Base-by-base conservation (phyloP, 2,888 invertebrate genomes). In the Caradrina kadenii region DNA sequence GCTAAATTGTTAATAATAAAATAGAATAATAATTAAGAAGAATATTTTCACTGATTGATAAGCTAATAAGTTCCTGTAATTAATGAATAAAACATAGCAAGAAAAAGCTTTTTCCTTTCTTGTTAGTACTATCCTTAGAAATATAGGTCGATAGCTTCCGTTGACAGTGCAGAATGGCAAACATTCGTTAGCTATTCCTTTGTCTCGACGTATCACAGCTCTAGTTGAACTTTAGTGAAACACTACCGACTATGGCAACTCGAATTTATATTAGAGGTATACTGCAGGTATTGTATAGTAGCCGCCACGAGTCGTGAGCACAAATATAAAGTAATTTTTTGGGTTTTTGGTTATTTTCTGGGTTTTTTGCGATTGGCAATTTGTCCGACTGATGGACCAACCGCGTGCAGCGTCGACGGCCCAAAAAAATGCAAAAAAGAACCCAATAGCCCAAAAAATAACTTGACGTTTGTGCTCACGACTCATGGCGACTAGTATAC, bases 151-250 rank as follows among this genome's bases (percentile, higher is more conserved):
- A 84, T 84, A 85, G 82, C 75, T 86, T 68, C 75, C 79, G 82
- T 81, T 82, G 85, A 82, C 87, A 86, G 76, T 81, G 72, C 72
- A 73, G 83, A 84, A 86, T 84, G 76, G 88, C 86, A 90, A 90
- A 89, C 88, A 90, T 88, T 91, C 86, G 89, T 90, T 91, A 89
- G 86, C 79, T 83, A 86, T 87, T 85, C 87, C 89, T 88, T 90
- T 90, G 90, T 90, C 76, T 83, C 71, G 76, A 81, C 53, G 71
- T 78, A 69, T 76, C 74, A 74, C 63, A 71, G 66, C 39, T 66
- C 53, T 54, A 63, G 31, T n/a, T 52, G 21, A 69, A 73, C 64
- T 76, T 62, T 26, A 62, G 21, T 53, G 39, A 50, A 70, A 70
- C 31, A 22, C 17, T 60, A 39, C 39, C 11, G 39, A 49, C 72